Percentiles rank a stretch among this genome's conserved stretches.
These are phyloP conservation scores for Ichneumoninae sp. DNA, from an alignment of 2,888 invertebrate species.

Conservation along the genomic window DNA sequence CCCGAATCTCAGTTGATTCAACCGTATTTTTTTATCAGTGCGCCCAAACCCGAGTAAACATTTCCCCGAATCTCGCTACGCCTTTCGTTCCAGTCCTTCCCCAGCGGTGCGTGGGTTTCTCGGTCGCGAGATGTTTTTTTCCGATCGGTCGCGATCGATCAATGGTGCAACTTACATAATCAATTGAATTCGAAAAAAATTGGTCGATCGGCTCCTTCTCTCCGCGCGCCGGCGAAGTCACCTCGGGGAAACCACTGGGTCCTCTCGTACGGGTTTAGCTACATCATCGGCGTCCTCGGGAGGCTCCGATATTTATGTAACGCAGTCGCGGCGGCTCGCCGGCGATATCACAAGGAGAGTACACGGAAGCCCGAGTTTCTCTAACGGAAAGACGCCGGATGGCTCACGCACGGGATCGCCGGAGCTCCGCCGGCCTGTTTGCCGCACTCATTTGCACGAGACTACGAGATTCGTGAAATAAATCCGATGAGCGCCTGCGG, in stretches of 20 bases:
- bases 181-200: constrained; percentile 24
- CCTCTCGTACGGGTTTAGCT: constrained; percentile 45
- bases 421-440: background rate
- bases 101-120: background rate
- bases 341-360: background rate
- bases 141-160: background rate
- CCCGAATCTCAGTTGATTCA: too few relatives aligned
- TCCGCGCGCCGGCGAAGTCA: background rate
- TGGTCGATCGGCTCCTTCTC: background rate
- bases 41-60: background rate
- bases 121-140: background rate
- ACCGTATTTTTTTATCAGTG: too few relatives aligned
- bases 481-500: background rate
- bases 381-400: constrained; percentile 55
- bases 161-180: constrained; percentile 38
- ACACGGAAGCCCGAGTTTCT: constrained; percentile 48
- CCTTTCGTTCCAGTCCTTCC: background rate
- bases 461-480: background rate
- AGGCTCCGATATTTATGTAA: constrained; percentile 79
- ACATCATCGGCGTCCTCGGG: constrained; percentile 74
- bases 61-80: background rate
- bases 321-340: constrained; percentile 49
- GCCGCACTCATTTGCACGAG: constrained; percentile 53
- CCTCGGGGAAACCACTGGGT: constrained; percentile 15
- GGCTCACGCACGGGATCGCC: constrained; percentile 13